phyloP scores from a whole-genome alignment of 2,113 vertebrate genomes.

The Anguilla japonica region DNA sequence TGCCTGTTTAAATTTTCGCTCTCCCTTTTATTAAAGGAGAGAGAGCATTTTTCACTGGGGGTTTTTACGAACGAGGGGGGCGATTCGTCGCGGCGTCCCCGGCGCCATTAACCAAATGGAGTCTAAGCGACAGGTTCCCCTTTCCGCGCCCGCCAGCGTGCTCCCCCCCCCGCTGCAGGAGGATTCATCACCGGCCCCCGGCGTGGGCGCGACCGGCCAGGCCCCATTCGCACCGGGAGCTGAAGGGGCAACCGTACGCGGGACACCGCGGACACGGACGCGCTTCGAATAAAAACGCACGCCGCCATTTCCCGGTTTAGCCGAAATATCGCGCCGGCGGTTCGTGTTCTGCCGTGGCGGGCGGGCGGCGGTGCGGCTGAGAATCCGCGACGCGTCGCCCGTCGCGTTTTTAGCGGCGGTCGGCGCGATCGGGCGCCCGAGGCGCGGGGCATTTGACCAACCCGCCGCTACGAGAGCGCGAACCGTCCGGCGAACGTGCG shows the following conservation, averaged over 20 bases:
- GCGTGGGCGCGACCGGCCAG: conserved; percentile 40
- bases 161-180: conserved; percentile 34
- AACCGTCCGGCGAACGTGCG: not conserved
- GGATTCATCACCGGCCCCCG: conserved; percentile 59
- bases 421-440: not conserved
- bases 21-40: not conserved
- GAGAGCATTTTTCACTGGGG: conserved; percentile 10
- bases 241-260: conserved; percentile 50
- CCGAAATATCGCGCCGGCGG: conserved; percentile 12
- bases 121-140: conserved; percentile 51
- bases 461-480: too few relatives aligned
- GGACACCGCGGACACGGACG: conserved; percentile 29
- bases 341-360: conserved; percentile 33
- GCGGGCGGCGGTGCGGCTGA: conserved; percentile 16
- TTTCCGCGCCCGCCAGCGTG: conserved; percentile 43
- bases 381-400: not conserved
- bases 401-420: not conserved
- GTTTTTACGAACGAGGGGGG: conserved; percentile 26
- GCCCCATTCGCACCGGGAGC: conserved; percentile 52
- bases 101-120: conserved; percentile 67
- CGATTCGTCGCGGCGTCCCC: conserved; percentile 54
- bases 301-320: conserved; percentile 34
- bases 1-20: not conserved
- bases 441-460: not conserved
- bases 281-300: conserved; percentile 41